Conservation (phyloP, 2,797 vertebrate genomes). For the Heteromormyrus szaboi region DNA sequence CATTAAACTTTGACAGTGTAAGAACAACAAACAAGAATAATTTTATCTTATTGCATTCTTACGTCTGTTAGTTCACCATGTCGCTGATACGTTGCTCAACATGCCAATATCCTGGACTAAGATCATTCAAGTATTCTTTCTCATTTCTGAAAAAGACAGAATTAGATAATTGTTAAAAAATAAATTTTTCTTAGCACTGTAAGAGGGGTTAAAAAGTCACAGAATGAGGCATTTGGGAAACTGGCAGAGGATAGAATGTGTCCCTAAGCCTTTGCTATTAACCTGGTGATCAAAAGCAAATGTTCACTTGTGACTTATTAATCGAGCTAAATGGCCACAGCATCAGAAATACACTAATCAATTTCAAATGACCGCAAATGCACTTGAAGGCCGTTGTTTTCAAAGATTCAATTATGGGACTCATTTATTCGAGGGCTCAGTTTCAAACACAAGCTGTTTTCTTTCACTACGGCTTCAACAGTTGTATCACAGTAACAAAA, state of each 20-base stretch:
- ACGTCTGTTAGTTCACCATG: neutral
- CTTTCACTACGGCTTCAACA: conserved; percentile 6
- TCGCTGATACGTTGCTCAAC: neutral
- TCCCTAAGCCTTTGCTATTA: neutral
- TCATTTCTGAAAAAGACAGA: conserved; percentile 19
- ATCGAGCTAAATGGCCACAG: neutral
- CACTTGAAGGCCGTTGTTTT: conserved; percentile 17
- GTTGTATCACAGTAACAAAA: neutral
- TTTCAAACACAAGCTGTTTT: conserved; percentile 13
- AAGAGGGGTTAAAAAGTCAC: conserved; percentile 4
- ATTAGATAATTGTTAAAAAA: conserved; percentile 11
- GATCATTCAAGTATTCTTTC: neutral
- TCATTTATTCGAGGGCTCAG: conserved; percentile 17
- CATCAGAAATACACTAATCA: conserved; percentile 18
- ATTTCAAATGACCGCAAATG: neutral
- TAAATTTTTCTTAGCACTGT: neutral
- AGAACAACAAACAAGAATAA: neutral
- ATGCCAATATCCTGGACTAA: conserved; percentile 4
- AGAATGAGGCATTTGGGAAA: neutral
- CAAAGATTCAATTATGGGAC: conserved; percentile 23
- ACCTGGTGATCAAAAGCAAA: conserved; percentile 6
- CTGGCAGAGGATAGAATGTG: neutral
- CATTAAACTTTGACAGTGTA: neutral
- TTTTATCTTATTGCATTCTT: neutral
- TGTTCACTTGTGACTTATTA: conserved; percentile 15